phyloP scores from a whole-genome alignment of 1,140 invertebrate genomes.

The Tetramorium parvispinum region DNA sequence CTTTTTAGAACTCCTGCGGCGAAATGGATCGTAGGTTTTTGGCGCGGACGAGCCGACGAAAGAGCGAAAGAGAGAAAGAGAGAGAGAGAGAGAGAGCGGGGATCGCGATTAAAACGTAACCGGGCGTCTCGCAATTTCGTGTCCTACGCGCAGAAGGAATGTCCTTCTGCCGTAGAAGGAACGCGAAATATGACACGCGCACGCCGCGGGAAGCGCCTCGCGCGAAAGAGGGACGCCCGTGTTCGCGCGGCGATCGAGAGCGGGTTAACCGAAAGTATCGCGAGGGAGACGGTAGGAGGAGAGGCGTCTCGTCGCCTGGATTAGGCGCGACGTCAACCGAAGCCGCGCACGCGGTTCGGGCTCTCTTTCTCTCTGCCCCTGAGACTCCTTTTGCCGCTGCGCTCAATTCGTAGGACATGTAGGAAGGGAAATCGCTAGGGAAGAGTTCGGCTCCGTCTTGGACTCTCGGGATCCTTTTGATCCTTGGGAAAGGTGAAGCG shows the following conservation, averaged over 20 bases:
- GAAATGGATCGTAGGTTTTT: conserved; percentile 21
- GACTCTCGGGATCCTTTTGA: neutral
- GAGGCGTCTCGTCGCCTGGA: conserved; percentile 8
- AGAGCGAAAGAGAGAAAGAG: no score
- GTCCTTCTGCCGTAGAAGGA: conserved; percentile 26
- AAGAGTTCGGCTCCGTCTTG: neutral
- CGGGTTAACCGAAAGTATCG: conserved; percentile 25
- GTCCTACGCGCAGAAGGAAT: neutral
- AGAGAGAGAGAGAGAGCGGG: neutral
- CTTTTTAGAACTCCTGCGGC: no score
- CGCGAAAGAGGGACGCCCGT: conserved; percentile 25
- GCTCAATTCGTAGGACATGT: neutral
- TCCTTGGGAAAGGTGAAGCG: neutral
- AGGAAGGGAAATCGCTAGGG: neutral
- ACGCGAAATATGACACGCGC: conserved; percentile 24
- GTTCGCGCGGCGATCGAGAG: conserved; percentile 41
- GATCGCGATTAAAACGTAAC: neutral
- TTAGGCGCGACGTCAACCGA: neutral
- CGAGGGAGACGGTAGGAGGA: neutral
- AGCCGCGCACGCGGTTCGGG: neutral
- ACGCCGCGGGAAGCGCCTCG: neutral
- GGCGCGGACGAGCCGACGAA: neutral
- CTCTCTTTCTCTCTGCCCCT: neutral
- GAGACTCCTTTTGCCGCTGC: no score
- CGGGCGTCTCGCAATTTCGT: conserved; percentile 17